Percentiles rank a stretch among this genome's conserved stretches.
Evolutionary conservation across 2,797 vertebrate genomes (phyloP).

Genomic region (Merluccius polli): DNA sequence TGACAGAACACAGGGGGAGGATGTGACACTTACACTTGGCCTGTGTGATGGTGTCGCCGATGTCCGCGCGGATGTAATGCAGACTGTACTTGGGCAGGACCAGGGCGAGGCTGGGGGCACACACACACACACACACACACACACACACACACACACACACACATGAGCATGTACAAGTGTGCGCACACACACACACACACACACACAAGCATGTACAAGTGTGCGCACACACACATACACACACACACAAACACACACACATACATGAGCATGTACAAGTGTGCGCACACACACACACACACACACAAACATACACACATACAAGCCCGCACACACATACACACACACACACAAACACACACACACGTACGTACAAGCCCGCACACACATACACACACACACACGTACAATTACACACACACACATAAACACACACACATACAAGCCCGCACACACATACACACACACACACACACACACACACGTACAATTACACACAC

Average conservation of each 20-base stretch:
- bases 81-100: constrained; percentile 92
- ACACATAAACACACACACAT: neutral
- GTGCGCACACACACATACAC: neutral
- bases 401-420: neutral
- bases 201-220: neutral
- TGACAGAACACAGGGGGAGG: too few relatives aligned
- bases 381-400: neutral
- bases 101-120: constrained; percentile 84
- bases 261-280: too few relatives aligned
- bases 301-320: neutral
- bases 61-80: constrained; percentile 89
- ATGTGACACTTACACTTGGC: constrained; percentile 87
- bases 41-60: constrained; percentile 89
- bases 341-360: too few relatives aligned
- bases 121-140: constrained; percentile 23
- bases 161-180: neutral
- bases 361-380: too few relatives aligned
- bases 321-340: neutral
- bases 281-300: constrained; percentile 20
- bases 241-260: neutral
- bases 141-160: neutral
- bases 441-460: neutral
- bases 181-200: neutral
- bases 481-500: neutral
- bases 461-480: neutral